Evolutionary conservation across 2,797 vertebrate species (phyloP).

Genomic region (Tauraco hartlaubi): DNA sequence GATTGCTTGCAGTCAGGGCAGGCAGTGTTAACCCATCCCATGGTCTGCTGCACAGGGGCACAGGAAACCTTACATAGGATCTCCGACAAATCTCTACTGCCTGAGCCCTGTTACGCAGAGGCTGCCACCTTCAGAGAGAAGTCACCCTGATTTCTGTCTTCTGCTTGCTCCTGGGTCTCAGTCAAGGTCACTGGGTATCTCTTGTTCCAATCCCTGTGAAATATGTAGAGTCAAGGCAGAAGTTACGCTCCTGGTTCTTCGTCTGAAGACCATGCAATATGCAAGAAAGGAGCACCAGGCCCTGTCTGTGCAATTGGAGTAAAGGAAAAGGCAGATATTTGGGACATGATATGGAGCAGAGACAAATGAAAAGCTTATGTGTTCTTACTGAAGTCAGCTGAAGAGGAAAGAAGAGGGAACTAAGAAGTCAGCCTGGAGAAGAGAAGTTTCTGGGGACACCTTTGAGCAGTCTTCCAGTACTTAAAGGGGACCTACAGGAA

Average conservation of each 20-base stretch:
- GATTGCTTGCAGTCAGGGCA: background rate
- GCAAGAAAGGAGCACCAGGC: background rate
- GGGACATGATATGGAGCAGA: background rate
- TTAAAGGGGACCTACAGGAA: too few species aligned
- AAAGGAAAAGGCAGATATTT: background rate
- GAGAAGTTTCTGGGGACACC: too few species aligned
- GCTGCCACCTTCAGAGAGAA: background rate
- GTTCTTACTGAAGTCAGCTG: background rate
- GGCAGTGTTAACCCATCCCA: background rate
- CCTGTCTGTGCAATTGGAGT: background rate
- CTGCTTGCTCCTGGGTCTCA: background rate
- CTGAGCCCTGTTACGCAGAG: background rate
- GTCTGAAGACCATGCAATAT: background rate
- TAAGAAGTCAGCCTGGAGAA: too few species aligned
- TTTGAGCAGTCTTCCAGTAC: too few species aligned
- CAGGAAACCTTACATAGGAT: background rate
- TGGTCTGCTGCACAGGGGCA: background rate
- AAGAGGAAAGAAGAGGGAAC: background rate
- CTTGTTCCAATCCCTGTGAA: background rate
- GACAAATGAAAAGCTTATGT: background rate
- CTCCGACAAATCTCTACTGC: background rate
- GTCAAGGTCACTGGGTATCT: background rate
- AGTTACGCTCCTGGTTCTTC: background rate
- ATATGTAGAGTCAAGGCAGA: background rate
- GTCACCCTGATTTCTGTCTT: background rate